phyloP scores from a whole-genome alignment of 2,888 invertebrate species.

The Zhuqinia jingwanae region DNA sequence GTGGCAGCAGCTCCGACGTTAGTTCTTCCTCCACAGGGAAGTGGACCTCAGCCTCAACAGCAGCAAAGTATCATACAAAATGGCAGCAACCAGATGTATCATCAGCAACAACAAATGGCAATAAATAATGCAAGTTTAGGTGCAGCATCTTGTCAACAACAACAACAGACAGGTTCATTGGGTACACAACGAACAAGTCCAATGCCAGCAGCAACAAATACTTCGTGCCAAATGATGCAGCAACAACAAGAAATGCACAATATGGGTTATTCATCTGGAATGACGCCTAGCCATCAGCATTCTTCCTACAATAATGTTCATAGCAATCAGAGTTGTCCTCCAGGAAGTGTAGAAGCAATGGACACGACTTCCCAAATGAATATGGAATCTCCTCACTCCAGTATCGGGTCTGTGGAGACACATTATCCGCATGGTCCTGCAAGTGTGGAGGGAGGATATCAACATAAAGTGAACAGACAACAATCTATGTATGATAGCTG shows the following conservation, averaged over 20 bases:
- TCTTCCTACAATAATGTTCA: constrained; percentile 76
- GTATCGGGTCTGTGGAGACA: constrained; percentile 74
- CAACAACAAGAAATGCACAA: constrained; percentile 77
- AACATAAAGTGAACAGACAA: constrained; percentile 49
- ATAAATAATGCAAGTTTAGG: constrained; percentile 34
- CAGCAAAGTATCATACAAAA: constrained; percentile 39
- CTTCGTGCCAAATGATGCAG: constrained; percentile 72
- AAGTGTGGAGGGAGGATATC: constrained; percentile 75
- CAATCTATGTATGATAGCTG: constrained; percentile 72
- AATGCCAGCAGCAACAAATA: constrained; percentile 54
- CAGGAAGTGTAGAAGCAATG: constrained; percentile 78
- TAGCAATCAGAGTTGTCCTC: constrained; percentile 79
- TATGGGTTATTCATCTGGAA: constrained; percentile 77
- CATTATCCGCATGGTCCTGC: constrained; percentile 75
- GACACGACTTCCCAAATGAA: constrained; percentile 75
- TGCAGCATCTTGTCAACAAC: constrained; percentile 63
- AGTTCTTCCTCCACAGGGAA: constrained; percentile 68
- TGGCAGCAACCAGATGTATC: constrained; percentile 58
- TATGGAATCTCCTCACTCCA: constrained; percentile 78
- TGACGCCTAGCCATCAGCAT: constrained; percentile 74
- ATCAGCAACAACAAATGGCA: constrained; percentile 65
- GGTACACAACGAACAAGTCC: constrained; percentile 54
- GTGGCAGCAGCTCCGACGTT: constrained; percentile 58
- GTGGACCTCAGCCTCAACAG: constrained; percentile 60
- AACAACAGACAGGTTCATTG: constrained; percentile 31